phyloP scores from a whole-genome alignment of 92 coral and sea anemone species.

The Porites lobata region DNA sequence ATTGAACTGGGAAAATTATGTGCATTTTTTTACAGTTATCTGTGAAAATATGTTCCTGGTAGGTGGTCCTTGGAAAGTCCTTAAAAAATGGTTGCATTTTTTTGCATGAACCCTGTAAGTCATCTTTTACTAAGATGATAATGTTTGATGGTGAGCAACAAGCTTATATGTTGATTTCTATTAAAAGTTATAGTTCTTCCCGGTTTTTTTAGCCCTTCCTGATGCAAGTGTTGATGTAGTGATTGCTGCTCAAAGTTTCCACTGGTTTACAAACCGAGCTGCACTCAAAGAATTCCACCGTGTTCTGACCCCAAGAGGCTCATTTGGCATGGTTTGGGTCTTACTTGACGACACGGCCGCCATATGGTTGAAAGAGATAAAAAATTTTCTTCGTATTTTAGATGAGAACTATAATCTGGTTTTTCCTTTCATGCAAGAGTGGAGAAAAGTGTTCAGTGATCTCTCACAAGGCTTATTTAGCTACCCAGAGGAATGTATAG shows the following conservation, averaged over 20 bases:
- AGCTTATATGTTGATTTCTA: too few relatives aligned
- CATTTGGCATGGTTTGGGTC: slow-evolving; percentile 10
- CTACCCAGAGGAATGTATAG: background rate
- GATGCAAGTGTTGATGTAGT: slow-evolving; percentile 30
- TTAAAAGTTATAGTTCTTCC: too few relatives aligned
- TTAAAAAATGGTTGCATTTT: too few relatives aligned
- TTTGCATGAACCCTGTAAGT: too few relatives aligned
- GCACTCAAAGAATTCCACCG: slow-evolving; percentile 13
- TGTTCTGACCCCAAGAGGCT: slow-evolving; percentile 12
- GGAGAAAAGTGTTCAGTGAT: background rate
- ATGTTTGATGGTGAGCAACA: too few relatives aligned
- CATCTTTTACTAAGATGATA: too few relatives aligned
- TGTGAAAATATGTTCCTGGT: too few relatives aligned
- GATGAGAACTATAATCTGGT: background rate
- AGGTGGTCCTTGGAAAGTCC: too few relatives aligned
- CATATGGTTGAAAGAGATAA: background rate
- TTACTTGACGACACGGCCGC: background rate
- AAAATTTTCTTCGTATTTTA: background rate
- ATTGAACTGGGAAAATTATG: too few relatives aligned
- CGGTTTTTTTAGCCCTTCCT: background rate
- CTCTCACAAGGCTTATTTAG: slow-evolving; percentile 3
- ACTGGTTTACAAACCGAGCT: slow-evolving; percentile 23
- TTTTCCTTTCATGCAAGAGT: slow-evolving; percentile 12
- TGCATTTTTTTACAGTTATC: too few relatives aligned
- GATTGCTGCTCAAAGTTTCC: slow-evolving; percentile 28